These are phyloP conservation scores for Saturnia japonica DNA, from an alignment of 2,888 invertebrate genomes.

Conservation along the genomic window DNA sequence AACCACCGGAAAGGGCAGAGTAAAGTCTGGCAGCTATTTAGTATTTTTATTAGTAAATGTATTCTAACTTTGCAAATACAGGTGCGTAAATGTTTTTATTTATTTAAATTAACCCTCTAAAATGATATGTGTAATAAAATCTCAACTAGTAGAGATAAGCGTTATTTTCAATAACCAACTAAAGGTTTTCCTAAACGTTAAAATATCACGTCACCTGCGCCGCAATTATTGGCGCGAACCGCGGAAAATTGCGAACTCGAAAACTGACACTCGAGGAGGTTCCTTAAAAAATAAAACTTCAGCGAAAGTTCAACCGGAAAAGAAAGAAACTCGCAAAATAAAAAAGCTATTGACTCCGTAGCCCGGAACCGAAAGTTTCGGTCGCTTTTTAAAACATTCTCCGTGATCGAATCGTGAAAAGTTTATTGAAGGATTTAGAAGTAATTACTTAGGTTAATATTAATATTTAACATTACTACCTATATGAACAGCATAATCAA, in stretches of 20 bases:
- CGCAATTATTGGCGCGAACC: slow-evolving; percentile 78
- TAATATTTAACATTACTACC: slow-evolving; percentile 62
- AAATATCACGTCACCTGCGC: slow-evolving; percentile 72
- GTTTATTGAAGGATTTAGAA: slow-evolving; percentile 64
- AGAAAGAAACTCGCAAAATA: slow-evolving; percentile 77
- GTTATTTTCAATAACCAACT: neutral
- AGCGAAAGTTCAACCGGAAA: slow-evolving; percentile 78
- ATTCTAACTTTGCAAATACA: too few species aligned
- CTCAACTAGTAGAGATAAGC: neutral
- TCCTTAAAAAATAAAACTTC: slow-evolving; percentile 74
- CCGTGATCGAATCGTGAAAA: slow-evolving; percentile 64
- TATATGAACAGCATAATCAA: too few species aligned
- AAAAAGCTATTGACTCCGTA: slow-evolving; percentile 79
- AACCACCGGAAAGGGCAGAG: too few species aligned
- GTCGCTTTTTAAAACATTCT: slow-evolving; percentile 70
- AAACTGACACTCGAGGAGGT: slow-evolving; percentile 79
- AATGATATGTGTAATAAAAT: neutral
- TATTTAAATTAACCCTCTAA: too few species aligned
- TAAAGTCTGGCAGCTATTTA: too few species aligned
- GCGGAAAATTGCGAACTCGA: slow-evolving; percentile 78
- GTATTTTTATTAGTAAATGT: too few species aligned
- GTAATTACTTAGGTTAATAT: slow-evolving; percentile 54
- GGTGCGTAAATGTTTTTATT: too few species aligned
- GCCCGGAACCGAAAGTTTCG: slow-evolving; percentile 70
- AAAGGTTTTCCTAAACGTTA: slow-evolving; percentile 24